Evolutionary conservation across 2,797 vertebrate species (phyloP), one percentile per base, ranked within the genome.

Genomic region (Buphagus erythrorhynchus): DNA sequence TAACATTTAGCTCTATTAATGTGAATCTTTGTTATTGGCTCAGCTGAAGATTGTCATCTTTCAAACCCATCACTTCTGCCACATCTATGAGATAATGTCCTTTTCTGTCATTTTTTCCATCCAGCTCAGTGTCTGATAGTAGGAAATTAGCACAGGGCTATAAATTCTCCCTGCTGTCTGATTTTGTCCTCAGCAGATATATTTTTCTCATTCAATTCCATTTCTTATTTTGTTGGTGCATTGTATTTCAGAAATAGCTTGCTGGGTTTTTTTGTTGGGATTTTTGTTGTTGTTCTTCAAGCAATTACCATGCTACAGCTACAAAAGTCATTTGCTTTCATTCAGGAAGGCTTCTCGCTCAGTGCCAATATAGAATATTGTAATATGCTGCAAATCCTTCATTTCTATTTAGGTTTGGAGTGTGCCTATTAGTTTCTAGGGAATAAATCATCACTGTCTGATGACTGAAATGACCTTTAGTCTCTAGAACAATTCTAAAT

Each of bases 401-500:
- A 83, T 52, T 95, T 83, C 86, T 93, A 38, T 76, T 93, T 85
- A 88, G 42, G 24, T 80, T 86, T 93, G 40, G 57, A 87, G 62
- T 78, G 28, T 69, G 46, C 38, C 62, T 68, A 55, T 84, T 88
- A 35, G 48, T 52, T 93, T 72, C 84, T 58, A 88, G 57, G 51
- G 68, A 92, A 96, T 92, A 96, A 91, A 95, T 96, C 90, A 81
- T 42, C 33, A 18, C 62, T 88, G 40, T 33, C 55, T 90, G 58
- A 72, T 90, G 77, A 58, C 33, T 65, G 57, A 80, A 86, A 67
- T 82, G 76, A 92, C 89, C 91, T 95, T 80, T 66, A 31, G 40
- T 76, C 35, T 85, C 66, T 69, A 63, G 5, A 86, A 46, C 26
- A 83, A 87, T 86, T 94, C 74, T 51, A 83, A 68, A 45, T 26